Base-by-base conservation (phyloP, 2,888 invertebrate species). In the Chaitophorus viminalis region DNA sequence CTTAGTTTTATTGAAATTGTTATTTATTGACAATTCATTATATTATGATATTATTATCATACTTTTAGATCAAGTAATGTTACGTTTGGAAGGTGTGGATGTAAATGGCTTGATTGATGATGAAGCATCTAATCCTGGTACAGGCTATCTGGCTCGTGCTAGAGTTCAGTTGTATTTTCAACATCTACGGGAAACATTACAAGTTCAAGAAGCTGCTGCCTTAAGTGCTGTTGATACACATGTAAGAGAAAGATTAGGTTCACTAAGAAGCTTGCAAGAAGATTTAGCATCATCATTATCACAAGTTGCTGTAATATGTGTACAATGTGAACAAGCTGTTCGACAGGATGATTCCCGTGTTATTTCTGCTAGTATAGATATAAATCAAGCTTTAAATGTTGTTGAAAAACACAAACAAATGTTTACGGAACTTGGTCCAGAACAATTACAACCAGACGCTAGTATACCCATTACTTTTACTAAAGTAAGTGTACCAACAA, bases 381-480 rank as follows among this genome's bases (percentile, higher is more conserved):
- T 93, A 14, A 92, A 92, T 88, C 91, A 92, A 81, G 91, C 93
- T 39, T 90, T 93, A 83, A 92, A 92, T 52, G 92, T 92, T 0
- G 91, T 93, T 81, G 92, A 93, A 89, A 92, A 93, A 90, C 93
- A 93, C 89, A 93, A 93, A 89, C 92, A 93, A 89, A 93, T 93
- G 90, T 93, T 93, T 90, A 91, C 92, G 46, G 93, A 93, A 89
- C 91, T 93, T 54, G 91, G 91, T 46, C 92, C 92, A 11, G 93
- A 93, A 88, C 93, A 93, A 89, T 91, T 93, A 21, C 92, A 92
- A 25, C 92, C 93, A 1, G 93, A 93, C 89, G 92, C 93, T 3
- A 92, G 92, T 88, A 93, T 93, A 90, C 93, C 93, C 3, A 93
- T 93, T 89, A 93, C 93, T 84, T 93, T 93, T 90, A 93, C 93